Conservation (phyloP, 2,797 vertebrate genomes). For the Hydrophis major region DNA sequence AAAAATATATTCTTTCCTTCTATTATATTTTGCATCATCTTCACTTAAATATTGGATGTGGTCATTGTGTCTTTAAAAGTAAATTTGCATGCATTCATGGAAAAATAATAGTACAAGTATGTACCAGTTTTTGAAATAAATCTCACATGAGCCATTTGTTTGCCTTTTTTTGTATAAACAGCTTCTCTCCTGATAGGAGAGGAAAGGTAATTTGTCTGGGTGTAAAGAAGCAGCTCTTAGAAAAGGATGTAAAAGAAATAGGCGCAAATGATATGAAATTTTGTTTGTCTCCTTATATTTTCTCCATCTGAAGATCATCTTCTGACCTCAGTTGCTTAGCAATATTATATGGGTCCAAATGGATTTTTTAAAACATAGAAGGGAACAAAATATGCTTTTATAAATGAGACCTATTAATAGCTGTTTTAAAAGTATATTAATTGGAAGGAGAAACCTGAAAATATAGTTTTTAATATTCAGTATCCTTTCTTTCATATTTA, state of each 20-base stretch:
- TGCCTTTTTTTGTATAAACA: not conserved
- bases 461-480: not conserved
- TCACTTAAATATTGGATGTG: not conserved
- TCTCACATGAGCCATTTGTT: not conserved
- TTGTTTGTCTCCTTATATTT: not conserved
- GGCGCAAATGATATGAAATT: not conserved
- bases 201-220: not conserved
- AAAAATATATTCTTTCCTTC: not conserved
- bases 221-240: not conserved
- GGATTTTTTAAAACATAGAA: not conserved
- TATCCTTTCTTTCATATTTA: not conserved
- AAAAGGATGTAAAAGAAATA: not conserved
- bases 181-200: not conserved
- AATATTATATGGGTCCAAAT: not conserved
- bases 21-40: not conserved
- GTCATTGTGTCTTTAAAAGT: not conserved
- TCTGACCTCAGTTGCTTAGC: not conserved
- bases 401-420: not conserved
- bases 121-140: not conserved
- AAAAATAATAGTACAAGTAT: not conserved
- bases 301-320: not conserved
- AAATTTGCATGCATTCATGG: not conserved
- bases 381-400: not conserved
- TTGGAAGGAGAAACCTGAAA: not conserved
- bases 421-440: not conserved